Evolutionary conservation across 92 coral and sea anemone species (phyloP), one percentile per base, ranked within the genome.

Genomic region (Bergia puertoricense): DNA sequence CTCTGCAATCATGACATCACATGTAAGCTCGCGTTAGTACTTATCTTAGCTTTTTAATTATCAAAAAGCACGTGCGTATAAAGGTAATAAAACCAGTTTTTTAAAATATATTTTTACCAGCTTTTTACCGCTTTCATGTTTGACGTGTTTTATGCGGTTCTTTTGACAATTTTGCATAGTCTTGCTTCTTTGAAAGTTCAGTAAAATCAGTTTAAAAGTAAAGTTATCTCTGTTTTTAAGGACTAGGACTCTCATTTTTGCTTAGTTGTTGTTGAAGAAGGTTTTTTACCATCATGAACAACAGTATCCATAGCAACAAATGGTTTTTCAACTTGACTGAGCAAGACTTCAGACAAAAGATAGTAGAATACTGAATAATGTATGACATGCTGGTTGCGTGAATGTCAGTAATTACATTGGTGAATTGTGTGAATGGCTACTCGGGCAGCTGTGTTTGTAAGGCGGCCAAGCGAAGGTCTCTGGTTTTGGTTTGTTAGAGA

Each of bases 311-410:
- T 82, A 67, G 86, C 37, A 68, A 83, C 86, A 68, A 66, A 81
- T 69, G 41, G 11, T 40, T 66, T 83, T 83, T 83, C 86, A 83
- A 13, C 65, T 22, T 83, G 50, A 69, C 77, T 41, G 69, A 45
- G 41, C 62, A 83, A 45, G 78, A 48, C 22, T 37, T 8, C 36
- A 84, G 75, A 71, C 79, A 84, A 84, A 82, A 73, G 87, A 71
- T 48, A 39, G 42, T 80, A 38, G n/a, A 36, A 54, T 73, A 39
- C 45, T 84, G 87, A 84, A 84, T 84, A 84, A 84, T 71, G 65
- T 38, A 84, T 84, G 78, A 69, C 67, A 69, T 6, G 67, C 79
- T 46, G 78, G 66, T 45, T 71, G 65, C 40, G 40, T 44, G 78
- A 71, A 82, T 83, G 57, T 38, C 30, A 43, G 57, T 39, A 46